Conservation (phyloP, 2,888 invertebrate genomes). For the Drosophila mimetica region DNA sequence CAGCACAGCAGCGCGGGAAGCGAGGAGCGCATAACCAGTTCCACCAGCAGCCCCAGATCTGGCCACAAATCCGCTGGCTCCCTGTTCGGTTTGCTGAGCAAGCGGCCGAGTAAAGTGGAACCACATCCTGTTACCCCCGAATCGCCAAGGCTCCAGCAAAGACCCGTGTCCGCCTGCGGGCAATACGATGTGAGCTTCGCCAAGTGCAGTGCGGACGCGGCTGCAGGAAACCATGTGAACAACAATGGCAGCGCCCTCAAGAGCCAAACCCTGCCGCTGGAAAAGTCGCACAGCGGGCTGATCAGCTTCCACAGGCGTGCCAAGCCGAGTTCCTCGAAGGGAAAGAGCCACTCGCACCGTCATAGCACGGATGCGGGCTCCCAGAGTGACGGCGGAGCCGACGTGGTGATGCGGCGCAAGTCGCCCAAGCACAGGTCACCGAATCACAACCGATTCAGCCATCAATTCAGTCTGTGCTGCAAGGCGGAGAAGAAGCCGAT, state of each 20-base stretch:
- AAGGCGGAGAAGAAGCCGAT: conserved; percentile 82
- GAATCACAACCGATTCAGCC: conserved; percentile 83
- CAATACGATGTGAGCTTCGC: conserved; percentile 82
- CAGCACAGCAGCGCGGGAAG: conserved; percentile 64
- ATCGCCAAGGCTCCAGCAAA: conserved; percentile 53
- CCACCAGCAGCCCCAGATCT: conserved; percentile 65
- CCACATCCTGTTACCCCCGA: conserved; percentile 81
- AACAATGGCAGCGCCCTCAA: conserved; percentile 57
- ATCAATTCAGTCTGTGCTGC: conserved; percentile 84
- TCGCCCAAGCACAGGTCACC: conserved; percentile 80
- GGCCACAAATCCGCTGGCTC: conserved; percentile 70
- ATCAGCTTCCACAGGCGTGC: conserved; percentile 79
- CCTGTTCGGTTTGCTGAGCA: conserved; percentile 80
- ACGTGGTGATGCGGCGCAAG: conserved; percentile 74
- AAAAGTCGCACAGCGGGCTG: conserved; percentile 77
- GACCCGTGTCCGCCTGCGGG: conserved; percentile 59
- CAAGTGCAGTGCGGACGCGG: conserved; percentile 67
- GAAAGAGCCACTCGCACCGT: conserved; percentile 72
- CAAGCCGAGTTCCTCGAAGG: conserved; percentile 68
- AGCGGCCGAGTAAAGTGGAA: conserved; percentile 84
- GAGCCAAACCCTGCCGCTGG: conserved; percentile 77
- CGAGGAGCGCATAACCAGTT: conserved; percentile 80
- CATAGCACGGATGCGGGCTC: conserved; percentile 78
- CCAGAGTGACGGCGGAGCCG: conserved; percentile 78
- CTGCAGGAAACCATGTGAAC: conserved; percentile 28